These are phyloP conservation scores for Abrostola triplasia DNA, from an alignment of 2,888 invertebrate species.

Conservation along the genomic window DNA sequence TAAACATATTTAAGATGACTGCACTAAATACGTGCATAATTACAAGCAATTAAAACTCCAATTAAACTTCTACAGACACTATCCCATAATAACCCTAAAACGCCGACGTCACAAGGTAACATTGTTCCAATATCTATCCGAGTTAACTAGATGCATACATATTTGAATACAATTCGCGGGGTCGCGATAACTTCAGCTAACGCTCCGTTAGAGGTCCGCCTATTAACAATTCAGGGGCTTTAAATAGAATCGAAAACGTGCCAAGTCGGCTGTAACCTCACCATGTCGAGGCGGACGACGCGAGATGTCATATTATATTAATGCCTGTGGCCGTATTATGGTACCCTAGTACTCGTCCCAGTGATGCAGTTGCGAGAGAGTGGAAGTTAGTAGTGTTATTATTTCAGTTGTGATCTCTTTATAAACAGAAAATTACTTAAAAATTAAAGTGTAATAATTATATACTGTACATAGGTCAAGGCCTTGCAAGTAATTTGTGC, in stretches of 20 bases:
- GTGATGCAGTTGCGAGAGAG: slow-evolving; percentile 1
- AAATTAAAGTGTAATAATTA: too few species aligned
- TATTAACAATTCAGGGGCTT: slow-evolving; percentile 81
- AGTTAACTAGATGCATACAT: slow-evolving; percentile 53
- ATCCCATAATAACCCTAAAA: not conserved
- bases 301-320: slow-evolving; percentile 71
- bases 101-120: slow-evolving; percentile 4
- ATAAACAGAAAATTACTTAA: too few species aligned
- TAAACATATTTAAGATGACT: too few species aligned
- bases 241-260: slow-evolving; percentile 86
- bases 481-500: too few species aligned
- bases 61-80: not conserved
- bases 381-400: too few species aligned
- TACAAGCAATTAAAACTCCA: not conserved
- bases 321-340: slow-evolving; percentile 53
- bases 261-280: slow-evolving; percentile 64
- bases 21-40: too few species aligned
- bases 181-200: slow-evolving; percentile 44
- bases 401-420: too few species aligned
- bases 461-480: too few species aligned
- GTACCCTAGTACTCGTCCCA: not conserved
- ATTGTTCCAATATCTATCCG: slow-evolving; percentile 28
- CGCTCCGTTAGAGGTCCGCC: slow-evolving; percentile 51
- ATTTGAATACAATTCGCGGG: slow-evolving; percentile 49
- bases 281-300: slow-evolving; percentile 42